Conservation (phyloP, 2,888 invertebrate species). For the Ormyrus labotus region DNA sequence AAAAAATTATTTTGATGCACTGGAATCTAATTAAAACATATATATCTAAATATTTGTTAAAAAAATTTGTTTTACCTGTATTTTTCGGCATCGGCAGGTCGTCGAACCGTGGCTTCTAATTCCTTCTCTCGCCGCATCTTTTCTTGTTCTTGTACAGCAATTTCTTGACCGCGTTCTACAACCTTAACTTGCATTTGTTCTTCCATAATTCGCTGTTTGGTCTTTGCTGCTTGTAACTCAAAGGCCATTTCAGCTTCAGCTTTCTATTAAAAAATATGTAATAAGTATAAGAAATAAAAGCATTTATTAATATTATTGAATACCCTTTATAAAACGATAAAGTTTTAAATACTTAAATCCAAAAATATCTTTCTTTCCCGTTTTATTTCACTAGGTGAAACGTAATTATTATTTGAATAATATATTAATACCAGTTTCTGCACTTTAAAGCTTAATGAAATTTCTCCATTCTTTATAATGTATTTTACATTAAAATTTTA, state of each 20-base stretch:
- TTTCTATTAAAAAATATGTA: conserved; percentile 75
- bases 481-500: conserved; percentile 60
- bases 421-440: too few species aligned
- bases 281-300: too few species aligned
- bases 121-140: conserved; percentile 94
- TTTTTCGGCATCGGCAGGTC: conserved; percentile 98
- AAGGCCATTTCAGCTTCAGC: conserved; percentile 96
- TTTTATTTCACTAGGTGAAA: too few species aligned
- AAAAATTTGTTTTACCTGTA: conserved; percentile 74
- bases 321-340: too few species aligned
- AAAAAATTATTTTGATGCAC: conserved; percentile 8
- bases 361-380: too few species aligned
- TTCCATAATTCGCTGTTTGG: conserved; percentile 95
- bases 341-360: too few species aligned
- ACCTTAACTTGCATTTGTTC: conserved; percentile 98
- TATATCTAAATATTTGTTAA: conserved; percentile 18
- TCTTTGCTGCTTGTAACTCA: conserved; percentile 95
- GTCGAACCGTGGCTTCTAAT: conserved; percentile 92
- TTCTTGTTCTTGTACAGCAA: conserved; percentile 97
- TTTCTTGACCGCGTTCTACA: conserved; percentile 94
- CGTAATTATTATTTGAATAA: too few species aligned
- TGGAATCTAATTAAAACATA: conserved; percentile 5
- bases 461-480: too few species aligned
- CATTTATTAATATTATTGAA: too few species aligned
- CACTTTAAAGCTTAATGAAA: too few species aligned